These are phyloP conservation scores for Nibea coibor DNA, from an alignment of 2,113 vertebrate species.

Conservation along the genomic window DNA sequence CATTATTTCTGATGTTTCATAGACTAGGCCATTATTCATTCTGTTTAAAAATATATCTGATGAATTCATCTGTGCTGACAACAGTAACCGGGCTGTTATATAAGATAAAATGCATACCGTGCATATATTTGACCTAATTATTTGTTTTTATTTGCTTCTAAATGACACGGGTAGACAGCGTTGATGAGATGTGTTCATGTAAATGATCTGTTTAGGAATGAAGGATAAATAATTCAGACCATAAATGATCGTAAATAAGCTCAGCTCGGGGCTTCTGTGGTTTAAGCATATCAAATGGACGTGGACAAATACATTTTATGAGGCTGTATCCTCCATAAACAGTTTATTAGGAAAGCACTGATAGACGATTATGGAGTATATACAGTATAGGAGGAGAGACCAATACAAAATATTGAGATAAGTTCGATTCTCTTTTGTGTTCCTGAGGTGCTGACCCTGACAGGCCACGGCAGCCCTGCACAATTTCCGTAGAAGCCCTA, in stretches of 20 bases:
- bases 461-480: no score
- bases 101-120: not conserved
- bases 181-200: not conserved
- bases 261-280: not conserved
- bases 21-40: constrained; percentile 38
- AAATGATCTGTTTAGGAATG: not conserved
- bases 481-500: no score
- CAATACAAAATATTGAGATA: not conserved
- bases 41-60: constrained; percentile 4
- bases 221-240: not conserved
- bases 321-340: not conserved
- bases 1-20: constrained; percentile 28
- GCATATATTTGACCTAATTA: no score
- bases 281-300: not conserved
- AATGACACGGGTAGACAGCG: not conserved
- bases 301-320: not conserved
- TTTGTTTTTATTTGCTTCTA: not conserved
- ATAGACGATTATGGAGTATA: not conserved
- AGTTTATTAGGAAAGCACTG: not conserved
- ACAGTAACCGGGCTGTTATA: not conserved
- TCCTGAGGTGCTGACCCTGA: not conserved
- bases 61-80: constrained; percentile 19
- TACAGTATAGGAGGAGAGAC: not conserved
- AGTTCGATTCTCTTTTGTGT: not conserved
- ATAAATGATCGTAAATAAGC: not conserved